Base-by-base conservation (phyloP, 2,113 vertebrate species). In the Pelodiscus sinensis region DNA sequence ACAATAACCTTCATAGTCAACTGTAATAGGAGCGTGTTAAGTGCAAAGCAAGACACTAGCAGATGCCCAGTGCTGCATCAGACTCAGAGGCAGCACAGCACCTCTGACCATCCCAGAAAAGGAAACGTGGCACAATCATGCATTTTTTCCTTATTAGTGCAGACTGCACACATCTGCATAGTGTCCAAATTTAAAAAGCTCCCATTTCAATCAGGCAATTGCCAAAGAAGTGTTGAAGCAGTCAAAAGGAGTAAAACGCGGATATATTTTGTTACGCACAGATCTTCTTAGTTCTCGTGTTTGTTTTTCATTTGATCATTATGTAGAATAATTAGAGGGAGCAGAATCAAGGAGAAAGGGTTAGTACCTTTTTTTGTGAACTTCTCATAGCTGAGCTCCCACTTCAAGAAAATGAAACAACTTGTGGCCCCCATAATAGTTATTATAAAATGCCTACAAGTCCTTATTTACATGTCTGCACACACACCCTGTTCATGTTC, bases 61-160 rank as follows among this genome's bases (percentile, higher is more conserved):
- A 4, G 75, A 87, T 75, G 81, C 27, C 65, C 29, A 50, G 38
- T 14, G 5, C 73, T 84, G 7, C 21, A 87, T 87, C 91, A 92
- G 57, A 54, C 86, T 90, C 93, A 92, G 81, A 93, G 78, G 31
- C 75, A 0, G 79, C 15, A 65, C 55, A 52, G 68, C 91, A 68
- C 58, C 79, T 90, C 50, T 52, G 35, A 88, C 51, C 73, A 73
- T 9, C 84, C 86, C 88, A 55, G 57, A 79, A 89, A 90, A 1
- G 77, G 85, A 80, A 68, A 73, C 0, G 0, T 0, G 79, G 29
- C 68, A 81, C 0, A 1, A 50, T 0, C 51, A 62, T 55, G 71
- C 86, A 21, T 10, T 35, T 73, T 62, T 0, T 71, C 35, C 35
- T 29, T 4, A 2, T 51, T 2, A 88, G 71, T 71, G 38, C 79